Percentiles rank a stretch among this genome's conserved stretches.
phyloP scores from a whole-genome alignment of 35 echinoderm and acorn worm genomes.

The Amphiura filiformis region DNA sequence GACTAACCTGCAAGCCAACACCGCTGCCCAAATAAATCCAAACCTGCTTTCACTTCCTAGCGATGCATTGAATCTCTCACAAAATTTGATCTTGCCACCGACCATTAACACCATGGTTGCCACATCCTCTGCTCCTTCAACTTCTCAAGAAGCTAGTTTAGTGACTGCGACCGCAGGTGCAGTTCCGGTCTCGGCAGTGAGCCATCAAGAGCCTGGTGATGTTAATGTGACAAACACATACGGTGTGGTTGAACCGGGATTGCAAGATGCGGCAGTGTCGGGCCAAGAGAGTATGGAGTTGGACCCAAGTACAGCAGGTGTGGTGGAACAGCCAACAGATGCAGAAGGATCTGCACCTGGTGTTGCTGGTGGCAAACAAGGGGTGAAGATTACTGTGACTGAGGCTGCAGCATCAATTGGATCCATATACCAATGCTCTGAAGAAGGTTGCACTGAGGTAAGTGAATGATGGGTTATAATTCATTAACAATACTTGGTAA shows the following conservation, averaged over 20 bases:
- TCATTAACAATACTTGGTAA: not conserved
- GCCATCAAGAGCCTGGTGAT: constrained; percentile 9
- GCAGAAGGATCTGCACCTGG: not conserved
- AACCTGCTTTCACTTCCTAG: constrained; percentile 29
- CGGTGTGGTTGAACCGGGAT: constrained; percentile 7
- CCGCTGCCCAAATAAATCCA: not conserved
- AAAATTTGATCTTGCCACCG: constrained; percentile 43
- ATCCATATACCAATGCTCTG: constrained; percentile 71
- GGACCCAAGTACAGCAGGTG: no score
- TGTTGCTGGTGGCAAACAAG: not conserved
- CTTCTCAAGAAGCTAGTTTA: not conserved
- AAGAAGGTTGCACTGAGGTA: constrained; percentile 63
- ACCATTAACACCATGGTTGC: constrained; percentile 15
- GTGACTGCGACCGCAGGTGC: not conserved
- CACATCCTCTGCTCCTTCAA: not conserved
- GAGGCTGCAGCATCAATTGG: constrained; percentile 88
- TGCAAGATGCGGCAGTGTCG: not conserved
- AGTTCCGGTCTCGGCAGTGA: not conserved
- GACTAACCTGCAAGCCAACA: not conserved
- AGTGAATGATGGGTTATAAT: constrained; percentile 29
- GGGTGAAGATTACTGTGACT: constrained; percentile 50
- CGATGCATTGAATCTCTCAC: constrained; percentile 41
- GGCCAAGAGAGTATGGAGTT: not conserved
- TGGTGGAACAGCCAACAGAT: not conserved
- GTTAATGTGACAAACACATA: not conserved